phyloP scores from a whole-genome alignment of 2,797 vertebrate species.

The Gymnopithys bicolor region DNA sequence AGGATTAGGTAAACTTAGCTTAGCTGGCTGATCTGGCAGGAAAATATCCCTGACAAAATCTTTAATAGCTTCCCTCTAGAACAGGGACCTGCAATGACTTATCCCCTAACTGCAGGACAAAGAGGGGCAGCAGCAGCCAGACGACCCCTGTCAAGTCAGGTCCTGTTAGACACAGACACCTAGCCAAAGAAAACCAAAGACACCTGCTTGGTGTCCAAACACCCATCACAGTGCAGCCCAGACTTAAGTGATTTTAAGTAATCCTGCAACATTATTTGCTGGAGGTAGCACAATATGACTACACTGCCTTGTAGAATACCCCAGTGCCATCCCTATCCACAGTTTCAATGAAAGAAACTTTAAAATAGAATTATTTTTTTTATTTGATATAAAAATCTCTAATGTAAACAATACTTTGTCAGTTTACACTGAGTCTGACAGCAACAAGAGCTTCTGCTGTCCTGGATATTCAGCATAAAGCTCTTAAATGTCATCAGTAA shows the following conservation, averaged over 20 bases:
- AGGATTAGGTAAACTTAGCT: not conserved
- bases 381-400: not conserved
- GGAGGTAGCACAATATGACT: not conserved
- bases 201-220: accelerated
- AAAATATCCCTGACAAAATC: not conserved
- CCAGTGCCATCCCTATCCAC: not conserved
- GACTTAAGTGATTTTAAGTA: not conserved
- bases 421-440: not conserved
- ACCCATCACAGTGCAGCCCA: not conserved
- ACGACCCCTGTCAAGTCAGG: accelerated
- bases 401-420: not conserved
- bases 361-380: not conserved
- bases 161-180: not conserved
- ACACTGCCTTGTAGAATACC: not conserved
- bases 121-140: not conserved
- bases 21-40: not conserved
- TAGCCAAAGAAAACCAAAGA: not conserved
- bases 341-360: not conserved
- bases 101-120: not conserved
- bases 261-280: not conserved
- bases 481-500: not conserved
- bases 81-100: not conserved
- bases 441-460: not conserved
- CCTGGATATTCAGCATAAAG: slow-evolving; percentile 1
- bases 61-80: accelerated